Evolutionary conservation across 2,888 invertebrate genomes (phyloP).

Genomic region (Metellina segmentata): DNA sequence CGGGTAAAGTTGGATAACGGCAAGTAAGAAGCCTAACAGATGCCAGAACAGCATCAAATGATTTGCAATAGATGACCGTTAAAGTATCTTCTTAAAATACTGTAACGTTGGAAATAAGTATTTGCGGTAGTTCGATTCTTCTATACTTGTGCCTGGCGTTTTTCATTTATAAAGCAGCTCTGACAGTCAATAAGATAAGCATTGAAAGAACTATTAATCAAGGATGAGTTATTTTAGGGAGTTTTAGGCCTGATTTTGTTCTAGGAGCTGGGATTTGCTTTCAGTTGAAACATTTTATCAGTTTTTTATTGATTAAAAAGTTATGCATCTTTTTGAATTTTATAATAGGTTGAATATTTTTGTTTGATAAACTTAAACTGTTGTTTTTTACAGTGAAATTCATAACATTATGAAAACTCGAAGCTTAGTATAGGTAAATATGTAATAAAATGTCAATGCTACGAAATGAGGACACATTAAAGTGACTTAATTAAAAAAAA

Average conservation of each 20-base stretch:
- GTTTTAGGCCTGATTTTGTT: neutral
- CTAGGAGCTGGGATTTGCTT: too few species aligned
- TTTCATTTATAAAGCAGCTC: neutral
- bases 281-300: too few species aligned
- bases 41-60: constrained; percentile 1
- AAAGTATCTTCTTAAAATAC: constrained; percentile 10
- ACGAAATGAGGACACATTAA: too few species aligned
- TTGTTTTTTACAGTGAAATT: too few species aligned
- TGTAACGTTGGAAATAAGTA: neutral
- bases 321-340: too few species aligned
- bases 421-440: too few species aligned
- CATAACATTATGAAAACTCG: too few species aligned
- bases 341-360: too few species aligned
- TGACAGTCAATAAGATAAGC: neutral
- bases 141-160: neutral
- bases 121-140: neutral
- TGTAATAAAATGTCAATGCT: too few species aligned
- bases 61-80: constrained; percentile 16
- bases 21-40: neutral
- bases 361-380: too few species aligned
- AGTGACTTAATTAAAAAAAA: too few species aligned
- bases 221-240: neutral
- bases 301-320: too few species aligned
- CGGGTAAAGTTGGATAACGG: constrained; percentile 10
- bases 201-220: neutral